These are phyloP conservation scores for Cyclina sinensis DNA, from an alignment of 1,140 invertebrate species.

Conservation along the genomic window DNA sequence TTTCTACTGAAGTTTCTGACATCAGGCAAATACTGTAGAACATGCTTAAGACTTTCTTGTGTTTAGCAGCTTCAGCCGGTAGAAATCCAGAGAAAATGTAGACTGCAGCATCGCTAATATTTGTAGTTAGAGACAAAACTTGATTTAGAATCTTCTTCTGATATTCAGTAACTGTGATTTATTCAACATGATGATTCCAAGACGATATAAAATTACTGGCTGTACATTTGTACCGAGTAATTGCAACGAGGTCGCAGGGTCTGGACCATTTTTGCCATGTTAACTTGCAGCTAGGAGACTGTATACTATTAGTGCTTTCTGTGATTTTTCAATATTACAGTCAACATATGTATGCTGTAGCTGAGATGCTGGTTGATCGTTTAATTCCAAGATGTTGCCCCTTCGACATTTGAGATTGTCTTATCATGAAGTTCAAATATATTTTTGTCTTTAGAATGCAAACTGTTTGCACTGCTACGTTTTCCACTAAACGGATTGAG, in stretches of 20 bases:
- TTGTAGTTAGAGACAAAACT: slow-evolving; percentile 20
- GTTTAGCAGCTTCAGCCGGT: neutral
- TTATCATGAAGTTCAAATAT: neutral
- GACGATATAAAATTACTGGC: neutral
- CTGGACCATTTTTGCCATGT: neutral
- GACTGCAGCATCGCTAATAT: neutral
- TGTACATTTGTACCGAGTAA: slow-evolving; percentile 10
- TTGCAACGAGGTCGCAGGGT: neutral
- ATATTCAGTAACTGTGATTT: neutral
- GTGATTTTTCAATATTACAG: slow-evolving; percentile 12
- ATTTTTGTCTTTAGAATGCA: no score
- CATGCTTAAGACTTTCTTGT: neutral
- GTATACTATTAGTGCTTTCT: slow-evolving; percentile 2
- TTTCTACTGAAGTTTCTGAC: slow-evolving; percentile 6
- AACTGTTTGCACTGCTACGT: no score
- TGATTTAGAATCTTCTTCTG: slow-evolving; percentile 36
- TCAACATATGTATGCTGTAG: neutral
- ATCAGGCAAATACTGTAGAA: slow-evolving; percentile 28
- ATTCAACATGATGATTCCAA: slow-evolving; percentile 11
- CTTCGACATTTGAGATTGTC: neutral
- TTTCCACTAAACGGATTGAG: no score
- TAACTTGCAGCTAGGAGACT: slow-evolving; percentile 12
- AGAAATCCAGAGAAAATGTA: slow-evolving; percentile 18
- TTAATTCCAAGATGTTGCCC: neutral
- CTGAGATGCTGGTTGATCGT: neutral